Base-by-base conservation (phyloP, 2,888 invertebrate species). In the Microctonus aethiopoides region DNA sequence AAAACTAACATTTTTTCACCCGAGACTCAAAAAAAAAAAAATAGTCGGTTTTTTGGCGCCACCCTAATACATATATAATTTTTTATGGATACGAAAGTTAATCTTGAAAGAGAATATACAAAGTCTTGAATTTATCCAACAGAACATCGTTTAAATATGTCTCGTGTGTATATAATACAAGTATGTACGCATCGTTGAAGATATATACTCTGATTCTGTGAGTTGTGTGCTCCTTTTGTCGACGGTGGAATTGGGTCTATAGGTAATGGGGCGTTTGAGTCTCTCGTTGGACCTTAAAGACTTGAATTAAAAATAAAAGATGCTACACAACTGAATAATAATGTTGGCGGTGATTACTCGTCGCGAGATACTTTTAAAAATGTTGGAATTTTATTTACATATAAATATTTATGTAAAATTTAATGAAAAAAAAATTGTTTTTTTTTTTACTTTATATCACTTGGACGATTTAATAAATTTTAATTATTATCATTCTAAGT, bases 171-270 rank as follows among this genome's bases (percentile, higher is more conserved):
- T 46, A 7, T 46, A 46, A 46, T 46, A 46, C 29, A n/a, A n/a
- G n/a, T 39, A 39, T 39, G 39, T 39, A 39, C 39, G 39, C 39
- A 39, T 39, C 39, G 39, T 16, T n/a, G 7, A 1, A 46, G 16
- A 46, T 46, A 46, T 46, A 46, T 46, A 46, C 16, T 46, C 16
- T 46, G 13, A 46, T 46, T 59, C 34, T 59, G 32, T 59, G 20
- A 59, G 34, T 20, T 34, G 34, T 34, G 74, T 56, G 76, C 73
- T 74, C 77, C 71, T 76, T 77, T 66, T 73, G 69, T 72, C 71
- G 72, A 70, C 68, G 69, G 72, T 72, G 74, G 74, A 78, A 77
- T 78, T 77, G 76, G 78, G 78, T 77, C 75, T 78, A 77, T 76
- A 76, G 75, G 76, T 77, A 74, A 77, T 69, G 70, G 74, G 71